phyloP scores from a whole-genome alignment of 1,140 invertebrate genomes.

The Penaeus vannamei region DNA sequence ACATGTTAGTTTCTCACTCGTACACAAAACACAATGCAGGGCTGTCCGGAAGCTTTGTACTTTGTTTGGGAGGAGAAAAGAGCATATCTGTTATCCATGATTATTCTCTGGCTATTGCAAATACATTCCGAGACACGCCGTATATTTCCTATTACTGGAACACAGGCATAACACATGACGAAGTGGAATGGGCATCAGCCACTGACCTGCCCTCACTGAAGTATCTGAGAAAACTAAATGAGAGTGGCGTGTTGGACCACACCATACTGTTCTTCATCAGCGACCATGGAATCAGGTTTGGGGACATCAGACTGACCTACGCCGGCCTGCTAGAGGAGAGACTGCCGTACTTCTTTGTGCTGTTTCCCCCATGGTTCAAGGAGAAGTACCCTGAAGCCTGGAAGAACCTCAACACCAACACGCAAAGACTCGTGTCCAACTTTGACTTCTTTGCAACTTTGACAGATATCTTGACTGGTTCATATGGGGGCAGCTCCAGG shows the following conservation, averaged over 20 bases:
- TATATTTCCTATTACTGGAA: slow-evolving; percentile 38
- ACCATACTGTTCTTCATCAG: slow-evolving; percentile 85
- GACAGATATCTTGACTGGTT: background rate
- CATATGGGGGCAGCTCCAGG: background rate
- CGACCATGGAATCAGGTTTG: slow-evolving; percentile 94
- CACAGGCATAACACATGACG: slow-evolving; percentile 1
- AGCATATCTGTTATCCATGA: slow-evolving; percentile 37
- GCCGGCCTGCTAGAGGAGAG: slow-evolving; percentile 91
- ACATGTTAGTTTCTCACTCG: slow-evolving; percentile 20
- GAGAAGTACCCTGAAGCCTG: slow-evolving; percentile 78
- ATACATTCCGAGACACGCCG: background rate
- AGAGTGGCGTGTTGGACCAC: slow-evolving; percentile 71
- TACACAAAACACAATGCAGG: background rate
- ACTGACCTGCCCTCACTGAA: background rate
- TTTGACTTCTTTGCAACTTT: slow-evolving; percentile 74
- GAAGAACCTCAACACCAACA: slow-evolving; percentile 81
- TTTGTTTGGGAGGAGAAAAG: slow-evolving; percentile 7
- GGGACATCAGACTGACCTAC: slow-evolving; percentile 83
- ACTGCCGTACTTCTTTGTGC: slow-evolving; percentile 86
- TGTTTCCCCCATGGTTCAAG: slow-evolving; percentile 83
- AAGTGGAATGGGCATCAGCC: background rate
- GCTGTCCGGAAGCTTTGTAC: too few species aligned
- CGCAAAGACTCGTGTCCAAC: slow-evolving; percentile 72
- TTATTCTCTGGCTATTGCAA: slow-evolving; percentile 33
- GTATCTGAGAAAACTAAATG: slow-evolving; percentile 58